Base-by-base conservation (phyloP, 2,888 invertebrate species). In the Andrena trimmerana region DNA sequence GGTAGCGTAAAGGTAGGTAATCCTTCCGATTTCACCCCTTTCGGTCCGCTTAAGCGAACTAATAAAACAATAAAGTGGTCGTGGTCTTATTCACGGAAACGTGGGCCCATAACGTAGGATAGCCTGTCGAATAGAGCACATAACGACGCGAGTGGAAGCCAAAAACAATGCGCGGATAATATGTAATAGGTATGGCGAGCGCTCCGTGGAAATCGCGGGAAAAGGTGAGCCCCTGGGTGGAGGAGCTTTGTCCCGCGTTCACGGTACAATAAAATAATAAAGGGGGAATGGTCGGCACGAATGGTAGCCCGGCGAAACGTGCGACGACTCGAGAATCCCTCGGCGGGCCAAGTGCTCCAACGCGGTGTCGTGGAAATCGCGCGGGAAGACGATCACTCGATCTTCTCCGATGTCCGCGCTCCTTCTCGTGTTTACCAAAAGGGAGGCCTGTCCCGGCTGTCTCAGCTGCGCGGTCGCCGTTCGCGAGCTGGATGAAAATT, bases 401-500 rank as follows among this genome's bases (percentile, higher is more conserved):
- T 16, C 42, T 4, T 57, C 24, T 57, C 24, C 4, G 57, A 57
- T 27, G 24, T 24, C 24, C 57, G 20, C 24, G 57, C 24, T 57
- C 42, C 42, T 42, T 13, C 16, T 42, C 57, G 57, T 24, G 24
- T 24, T 24, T 10, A 20, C 57, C 57, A 57, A 57, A 27, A 57
- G 24, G 27, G 57, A 57, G 10, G 24, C 24, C 54, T n/a, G 2
- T 52, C 20, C 7, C 52, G 13, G 20, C 20, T 52, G 16, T 29
- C 2, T 16, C 16, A 16, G 29, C 29, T 29, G 52, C 74, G 59
- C 16, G 16, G 10, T 29, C n/a, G 13, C 10, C 8, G 42, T 42
- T 42, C 33, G 42, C 42, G n/a, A 20, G 10, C 24, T 13, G 24
- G 50, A 33, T 65, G 67, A 27, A 68, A 60, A 69, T 62, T 10